Base-by-base conservation (phyloP, 1,140 invertebrate species). In the Zelostemma sp. region DNA sequence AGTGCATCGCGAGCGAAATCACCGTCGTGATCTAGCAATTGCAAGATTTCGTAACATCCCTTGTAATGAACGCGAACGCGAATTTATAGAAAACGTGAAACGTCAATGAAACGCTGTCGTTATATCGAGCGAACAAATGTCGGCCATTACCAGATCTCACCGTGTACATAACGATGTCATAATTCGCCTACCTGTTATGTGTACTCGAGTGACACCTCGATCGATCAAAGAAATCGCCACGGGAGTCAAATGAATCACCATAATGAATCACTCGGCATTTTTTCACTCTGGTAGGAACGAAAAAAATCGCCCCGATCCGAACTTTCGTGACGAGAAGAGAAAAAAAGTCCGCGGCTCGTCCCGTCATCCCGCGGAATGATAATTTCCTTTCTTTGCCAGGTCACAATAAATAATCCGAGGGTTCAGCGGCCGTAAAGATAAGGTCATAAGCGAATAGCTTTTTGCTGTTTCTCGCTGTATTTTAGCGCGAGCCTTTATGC, bases 361-460 rank as follows among this genome's bases (percentile, higher is more conserved):
- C n/a, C n/a, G n/a, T n/a, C n/a, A n/a, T n/a, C n/a, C n/a, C n/a
- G n/a, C n/a, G n/a, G n/a, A n/a, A n/a, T n/a, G n/a, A 11, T 11
- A n/a, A 19, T 19, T 15, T 19, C 17, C 56, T 58, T 59, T 72
- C 58, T 54, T 41, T 41, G 51, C 28, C 38, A 56, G 25, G 46
- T 35, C 53, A 21, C 14, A 59, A 72, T 64, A 67, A 72, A 72
- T 67, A 67, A 64, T 72, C 53, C 55, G 64, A 49, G 16, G 46
- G 60, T 51, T 67, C 56, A 19, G 55, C 54, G 35, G 56, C 56
- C 41, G 35, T 57, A 55, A 66, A 62, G 60, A 55, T 72, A 67
- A 72, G 64, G 63, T 71, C 63, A 64, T 67, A 72, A 67, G 49
- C 59, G 62, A 19, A 62, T 48, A 41, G 64, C 56, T 64, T 63